These are phyloP conservation scores for Lepidurus arcticus DNA, from an alignment of 1,140 invertebrate genomes.

Conservation along the genomic window DNA sequence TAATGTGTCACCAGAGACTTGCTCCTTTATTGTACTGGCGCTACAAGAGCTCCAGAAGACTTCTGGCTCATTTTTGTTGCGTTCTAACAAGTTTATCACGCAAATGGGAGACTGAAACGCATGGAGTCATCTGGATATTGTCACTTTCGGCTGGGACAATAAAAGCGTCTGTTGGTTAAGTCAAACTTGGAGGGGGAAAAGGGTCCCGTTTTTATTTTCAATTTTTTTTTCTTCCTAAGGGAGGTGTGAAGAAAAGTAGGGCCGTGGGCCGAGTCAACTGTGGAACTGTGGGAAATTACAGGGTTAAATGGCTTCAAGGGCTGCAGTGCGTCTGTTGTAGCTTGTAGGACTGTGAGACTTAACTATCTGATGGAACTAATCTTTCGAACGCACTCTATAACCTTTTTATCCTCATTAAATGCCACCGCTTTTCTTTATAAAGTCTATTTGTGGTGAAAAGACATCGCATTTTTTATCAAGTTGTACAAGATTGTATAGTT, in stretches of 20 bases:
- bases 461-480: no score
- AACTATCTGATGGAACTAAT: no score
- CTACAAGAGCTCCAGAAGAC: not conserved
- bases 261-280: no score
- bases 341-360: not conserved
- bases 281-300: not conserved
- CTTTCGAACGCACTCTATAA: no score
- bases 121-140: not conserved
- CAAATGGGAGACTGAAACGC: not conserved
- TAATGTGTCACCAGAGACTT: conserved; percentile 1
- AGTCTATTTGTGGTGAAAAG: no score
- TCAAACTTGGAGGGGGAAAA: not conserved
- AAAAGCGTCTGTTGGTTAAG: not conserved
- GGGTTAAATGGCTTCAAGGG: not conserved
- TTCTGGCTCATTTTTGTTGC: not conserved
- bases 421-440: no score
- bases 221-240: not conserved
- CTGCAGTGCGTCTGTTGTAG: not conserved
- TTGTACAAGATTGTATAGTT: no score
- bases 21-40: not conserved
- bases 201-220: not conserved
- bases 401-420: no score
- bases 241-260: not conserved
- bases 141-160: conserved; percentile 5
- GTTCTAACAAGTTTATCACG: not conserved